Base-by-base conservation (phyloP, 1,140 invertebrate species). In the Bombus pyrosoma region DNA sequence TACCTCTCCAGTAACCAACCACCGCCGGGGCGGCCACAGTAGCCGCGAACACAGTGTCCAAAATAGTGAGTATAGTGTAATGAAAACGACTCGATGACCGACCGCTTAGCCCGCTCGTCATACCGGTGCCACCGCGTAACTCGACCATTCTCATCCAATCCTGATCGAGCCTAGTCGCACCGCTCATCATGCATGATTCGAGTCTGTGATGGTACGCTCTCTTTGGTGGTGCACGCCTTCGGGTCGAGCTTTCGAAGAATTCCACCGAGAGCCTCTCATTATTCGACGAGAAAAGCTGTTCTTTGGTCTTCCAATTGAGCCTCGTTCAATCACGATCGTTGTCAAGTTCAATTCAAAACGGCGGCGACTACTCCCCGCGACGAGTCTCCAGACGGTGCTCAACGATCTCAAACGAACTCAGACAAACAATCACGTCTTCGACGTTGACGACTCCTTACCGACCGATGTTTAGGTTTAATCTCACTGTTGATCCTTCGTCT, bases 1-100 rank as follows among this genome's bases (percentile, higher is more conserved):
- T 97, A 76, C 97, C 97, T 47, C 98, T 96, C 98, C 98, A 98
- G 92, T 98, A 98, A 72, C 96, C 96, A 15, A 98, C 97, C 3
- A 98, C 97, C 18, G 97, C 96, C 15, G 98, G 98, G 1, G 97
- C 97, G 12, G 98, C 96, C 22, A 98, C 95, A 1, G 96, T 91
- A 71, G 97, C 96, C 10, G 97, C 97, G 90, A 98, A 96, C 28
- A 97, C 90, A 25, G 96, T 95, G 93, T 98, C 98, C 68, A 98
- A 93, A 71, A 97, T 91, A 25, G 96, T 96, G 34, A 98, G 95
- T 12, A 97, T 94, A 3, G 95, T 95, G 87, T 96, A 95, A 93
- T 97, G 96, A 39, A 93, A 73, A 62, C 90, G 88, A 62, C 92
- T 93, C 66, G 92, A 93, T 28, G 93, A 89, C 53, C 89, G 88